phyloP scores from a whole-genome alignment of 2,888 invertebrate species.

The Epirrita christyi region DNA sequence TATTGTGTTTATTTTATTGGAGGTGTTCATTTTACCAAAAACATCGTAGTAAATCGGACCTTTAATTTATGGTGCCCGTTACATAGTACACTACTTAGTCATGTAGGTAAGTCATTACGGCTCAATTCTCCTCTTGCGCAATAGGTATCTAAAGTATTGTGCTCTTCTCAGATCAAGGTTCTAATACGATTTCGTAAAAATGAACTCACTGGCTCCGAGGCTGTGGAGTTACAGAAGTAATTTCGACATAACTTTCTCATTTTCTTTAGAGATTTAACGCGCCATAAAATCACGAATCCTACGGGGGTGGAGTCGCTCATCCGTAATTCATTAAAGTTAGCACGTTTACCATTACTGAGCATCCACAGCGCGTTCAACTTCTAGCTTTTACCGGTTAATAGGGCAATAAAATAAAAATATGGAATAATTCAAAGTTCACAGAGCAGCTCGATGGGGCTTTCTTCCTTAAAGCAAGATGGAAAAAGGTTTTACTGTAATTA shows the following conservation, averaged over 20 bases:
- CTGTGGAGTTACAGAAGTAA: slow-evolving; percentile 44
- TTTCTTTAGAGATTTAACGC: slow-evolving; percentile 69
- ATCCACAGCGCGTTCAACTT: slow-evolving; percentile 67
- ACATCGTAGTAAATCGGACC: no score
- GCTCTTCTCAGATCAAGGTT: no score
- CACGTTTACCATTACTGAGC: slow-evolving; percentile 71
- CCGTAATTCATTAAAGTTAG: slow-evolving; percentile 81
- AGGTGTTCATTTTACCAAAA: no score
- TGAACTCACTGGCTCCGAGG: not conserved
- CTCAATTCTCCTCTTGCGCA: no score
- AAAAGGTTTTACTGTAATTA: slow-evolving; percentile 33
- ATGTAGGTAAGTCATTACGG: no score
- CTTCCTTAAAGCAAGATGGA: slow-evolving; percentile 29
- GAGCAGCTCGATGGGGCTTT: slow-evolving; percentile 31
- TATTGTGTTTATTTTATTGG: no score
- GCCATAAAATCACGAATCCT: slow-evolving; percentile 74
- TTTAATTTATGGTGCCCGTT: no score
- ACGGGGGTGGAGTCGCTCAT: slow-evolving; percentile 70
- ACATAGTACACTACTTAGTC: no score
- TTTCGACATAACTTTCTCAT: slow-evolving; percentile 65
- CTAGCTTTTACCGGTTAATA: slow-evolving; percentile 66
- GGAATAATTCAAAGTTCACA: slow-evolving; percentile 57
- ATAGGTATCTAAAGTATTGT: no score
- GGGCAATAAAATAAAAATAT: slow-evolving; percentile 74
- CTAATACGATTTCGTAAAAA: no score